These are phyloP conservation scores for Melanostigma gelatinosum DNA, from an alignment of 2,113 vertebrate genomes.

Conservation along the genomic window DNA sequence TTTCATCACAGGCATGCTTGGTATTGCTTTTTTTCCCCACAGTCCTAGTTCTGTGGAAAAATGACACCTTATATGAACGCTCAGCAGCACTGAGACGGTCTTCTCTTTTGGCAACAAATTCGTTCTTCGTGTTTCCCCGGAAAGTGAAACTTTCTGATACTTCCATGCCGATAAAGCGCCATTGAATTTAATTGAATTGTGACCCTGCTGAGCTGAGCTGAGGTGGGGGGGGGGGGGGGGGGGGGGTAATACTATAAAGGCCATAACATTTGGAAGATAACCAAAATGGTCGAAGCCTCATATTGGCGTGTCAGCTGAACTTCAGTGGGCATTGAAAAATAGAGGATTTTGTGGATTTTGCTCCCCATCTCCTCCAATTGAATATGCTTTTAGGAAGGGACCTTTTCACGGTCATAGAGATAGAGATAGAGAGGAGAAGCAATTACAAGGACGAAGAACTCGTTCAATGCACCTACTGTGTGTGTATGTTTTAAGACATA, in stretches of 20 bases:
- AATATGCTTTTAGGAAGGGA: not conserved
- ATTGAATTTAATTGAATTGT: not conserved
- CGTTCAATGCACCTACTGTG: not conserved
- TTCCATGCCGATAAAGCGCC: not conserved
- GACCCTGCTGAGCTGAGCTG: not conserved
- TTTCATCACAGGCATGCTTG: not conserved
- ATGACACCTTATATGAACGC: not conserved
- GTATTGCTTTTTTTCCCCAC: not conserved
- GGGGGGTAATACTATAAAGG: not conserved
- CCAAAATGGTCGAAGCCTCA: not conserved
- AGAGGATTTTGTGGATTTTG: not conserved
- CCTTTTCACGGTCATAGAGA: not conserved
- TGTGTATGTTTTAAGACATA: not conserved
- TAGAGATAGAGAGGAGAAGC: not conserved
- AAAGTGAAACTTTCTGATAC: not conserved
- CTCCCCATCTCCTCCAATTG: not conserved
- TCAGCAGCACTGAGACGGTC: not conserved
- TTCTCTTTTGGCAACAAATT: not conserved
- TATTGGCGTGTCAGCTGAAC: not conserved
- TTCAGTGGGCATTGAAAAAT: not conserved
- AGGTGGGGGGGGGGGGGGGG: not conserved
- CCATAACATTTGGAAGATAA: not conserved
- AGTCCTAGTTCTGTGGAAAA: not conserved
- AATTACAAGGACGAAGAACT: not conserved
- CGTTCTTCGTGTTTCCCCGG: not conserved